Percentiles rank a stretch among this genome's conserved stretches.
phyloP scores from a whole-genome alignment of 2,113 vertebrate species.

The Gasterosteus nipponicus region DNA sequence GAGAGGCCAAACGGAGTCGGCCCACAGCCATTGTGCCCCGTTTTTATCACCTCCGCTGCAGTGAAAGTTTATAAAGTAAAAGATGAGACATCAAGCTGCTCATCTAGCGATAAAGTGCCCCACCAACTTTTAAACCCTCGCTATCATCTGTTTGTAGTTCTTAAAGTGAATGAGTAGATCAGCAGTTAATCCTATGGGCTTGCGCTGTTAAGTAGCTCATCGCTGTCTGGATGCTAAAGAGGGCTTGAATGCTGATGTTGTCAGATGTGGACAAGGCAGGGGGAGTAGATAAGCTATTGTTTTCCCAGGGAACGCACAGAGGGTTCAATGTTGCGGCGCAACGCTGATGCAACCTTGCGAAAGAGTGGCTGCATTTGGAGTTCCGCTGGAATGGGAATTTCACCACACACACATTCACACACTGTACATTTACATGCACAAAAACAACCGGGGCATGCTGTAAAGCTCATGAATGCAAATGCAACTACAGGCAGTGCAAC shows the following conservation, averaged over 20 bases:
- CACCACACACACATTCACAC: conserved; percentile 29
- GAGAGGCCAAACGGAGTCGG: conserved; percentile 50
- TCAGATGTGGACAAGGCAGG: conserved; percentile 69
- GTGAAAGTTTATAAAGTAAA: conserved; percentile 75
- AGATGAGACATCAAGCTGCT: conserved; percentile 70
- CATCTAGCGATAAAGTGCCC: conserved; percentile 70
- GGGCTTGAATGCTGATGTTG: conserved; percentile 77
- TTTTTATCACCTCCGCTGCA: conserved; percentile 51
- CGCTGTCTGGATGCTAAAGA: conserved; percentile 72
- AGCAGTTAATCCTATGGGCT: conserved; percentile 77
- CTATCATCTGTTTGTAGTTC: conserved; percentile 73
- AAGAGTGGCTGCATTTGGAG: conserved; percentile 61
- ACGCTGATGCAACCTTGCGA: conserved; percentile 74
- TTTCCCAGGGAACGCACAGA: conserved; percentile 72
- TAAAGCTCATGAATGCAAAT: conserved; percentile 21
- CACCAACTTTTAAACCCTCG: conserved; percentile 74
- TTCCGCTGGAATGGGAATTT: conserved; percentile 46
- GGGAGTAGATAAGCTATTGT: conserved; percentile 74
- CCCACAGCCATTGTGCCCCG: conserved; percentile 23
- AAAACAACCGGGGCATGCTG: conserved; percentile 23
- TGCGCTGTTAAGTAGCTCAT: conserved; percentile 75
- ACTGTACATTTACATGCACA: conserved; percentile 40
- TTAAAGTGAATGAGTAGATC: conserved; percentile 79
- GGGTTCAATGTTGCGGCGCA: conserved; percentile 56
- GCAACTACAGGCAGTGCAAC: neutral